Evolutionary conservation across 2,113 vertebrate genomes (phyloP), one percentile per base, ranked within the genome.

Genomic region (Campylomormyrus tamandua): DNA sequence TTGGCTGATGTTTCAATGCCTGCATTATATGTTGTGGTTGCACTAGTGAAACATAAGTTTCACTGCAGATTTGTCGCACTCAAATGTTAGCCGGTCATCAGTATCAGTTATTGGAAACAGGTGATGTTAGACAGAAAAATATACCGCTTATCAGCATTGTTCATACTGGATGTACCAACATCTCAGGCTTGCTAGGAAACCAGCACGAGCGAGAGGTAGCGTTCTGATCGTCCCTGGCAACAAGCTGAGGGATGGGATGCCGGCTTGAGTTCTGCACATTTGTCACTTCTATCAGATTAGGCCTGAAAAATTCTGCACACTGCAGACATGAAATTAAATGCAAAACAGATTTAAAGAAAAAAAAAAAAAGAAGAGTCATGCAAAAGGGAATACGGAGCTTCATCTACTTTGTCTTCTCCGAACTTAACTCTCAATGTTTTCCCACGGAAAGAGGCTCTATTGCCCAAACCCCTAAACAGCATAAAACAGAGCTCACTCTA

Each of bases 291-390:
- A 87, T 53, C 85, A 87, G 85, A 56, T 87, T 39, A 87, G 50
- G 17, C 49, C 50, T 39, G 17, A 11, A 87, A 53, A 48, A 87
- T 39, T 21, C 46, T 53, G 50, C 50, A 21, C 17, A 19, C 85
- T 15, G 85, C 50, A 35, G 49, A 87, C 31, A 87, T 87, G 27
- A 86, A 49, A 86, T 87, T 87, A 87, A 87, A 87, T 21, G 50
- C 45, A 17, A 53, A 87, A 53, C 49, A 56, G 85, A 87, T 87
- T 49, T 19, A 8, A 42, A 46, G 31, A 31, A 31, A 19, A 15
- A 11, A 17, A 52, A 52, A 24, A 13, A 13, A 21, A 24, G 19
- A 27, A 49, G 13, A 49, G 13, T 7, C 84, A 49, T 17, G 48
- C 21, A 87, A 48, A 11, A 9, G 39, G 13, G 2, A 80, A 80